phyloP scores from a whole-genome alignment of 2,113 vertebrate genomes.

The Rallus limicola region DNA sequence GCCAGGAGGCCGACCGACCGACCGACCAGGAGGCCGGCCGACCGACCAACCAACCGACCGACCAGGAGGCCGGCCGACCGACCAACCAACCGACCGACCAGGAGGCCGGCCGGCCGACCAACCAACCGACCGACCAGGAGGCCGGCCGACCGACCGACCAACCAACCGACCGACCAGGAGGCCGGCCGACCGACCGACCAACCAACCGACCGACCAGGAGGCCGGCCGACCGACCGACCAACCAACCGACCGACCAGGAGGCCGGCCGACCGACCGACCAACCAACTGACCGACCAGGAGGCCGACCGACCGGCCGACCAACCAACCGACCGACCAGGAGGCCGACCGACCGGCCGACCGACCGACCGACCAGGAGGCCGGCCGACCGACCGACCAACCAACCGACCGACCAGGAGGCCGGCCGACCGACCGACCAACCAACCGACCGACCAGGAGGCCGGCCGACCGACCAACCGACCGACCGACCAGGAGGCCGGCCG shows the following conservation, averaged over 20 bases:
- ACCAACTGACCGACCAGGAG: too few species aligned
- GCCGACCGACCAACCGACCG: accelerated
- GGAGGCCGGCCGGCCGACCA: accelerated
- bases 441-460: neutral
- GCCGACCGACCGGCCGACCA: too few species aligned
- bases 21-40: accelerated
- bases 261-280: too few species aligned
- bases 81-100: accelerated
- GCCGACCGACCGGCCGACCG: accelerated
- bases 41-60: accelerated
- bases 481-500: neutral
- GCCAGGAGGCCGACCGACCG: accelerated
- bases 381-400: accelerated
- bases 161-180: too few species aligned
- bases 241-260: too few species aligned
- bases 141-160: too few species aligned
- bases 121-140: too few species aligned
- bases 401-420: too few species aligned
- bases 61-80: accelerated
- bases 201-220: neutral
- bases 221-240: too few species aligned
- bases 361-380: neutral
- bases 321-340: too few species aligned
- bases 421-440: accelerated
- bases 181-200: too few species aligned